A percentile compares a stretch with the other conserved stretches of the same genome.
Conservation (phyloP, 2,113 vertebrate species). For the Pomatostomus ruficeps region DNA sequence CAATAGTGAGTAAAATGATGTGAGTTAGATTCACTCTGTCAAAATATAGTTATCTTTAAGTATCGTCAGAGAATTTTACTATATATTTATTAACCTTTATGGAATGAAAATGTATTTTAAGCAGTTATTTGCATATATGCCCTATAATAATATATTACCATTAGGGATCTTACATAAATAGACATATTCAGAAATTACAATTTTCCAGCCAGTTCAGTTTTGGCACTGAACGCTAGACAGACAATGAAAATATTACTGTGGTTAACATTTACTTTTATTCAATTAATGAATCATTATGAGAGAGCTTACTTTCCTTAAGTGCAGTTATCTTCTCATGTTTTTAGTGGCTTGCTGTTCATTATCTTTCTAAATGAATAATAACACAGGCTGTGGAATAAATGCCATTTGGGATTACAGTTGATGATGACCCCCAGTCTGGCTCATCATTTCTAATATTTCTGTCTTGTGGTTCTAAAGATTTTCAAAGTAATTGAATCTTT, state of each 20-base stretch:
- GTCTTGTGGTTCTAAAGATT: constrained; percentile 24
- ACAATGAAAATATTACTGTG: constrained; percentile 14
- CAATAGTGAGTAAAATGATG: not conserved
- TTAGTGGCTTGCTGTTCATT: constrained; percentile 44
- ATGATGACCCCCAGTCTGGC: constrained; percentile 38
- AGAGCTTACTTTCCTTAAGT: constrained; percentile 40
- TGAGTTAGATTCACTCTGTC: not conserved
- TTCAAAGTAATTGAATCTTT: constrained; percentile 69
- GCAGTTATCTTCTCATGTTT: constrained; percentile 16
- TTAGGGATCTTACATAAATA: not conserved
- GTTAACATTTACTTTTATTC: constrained; percentile 38
- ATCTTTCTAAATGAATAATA: constrained; percentile 35
- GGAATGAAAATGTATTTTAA: constrained; percentile 16
- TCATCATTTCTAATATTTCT: constrained; percentile 52
- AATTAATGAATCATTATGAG: constrained; percentile 63
- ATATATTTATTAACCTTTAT: not conserved
- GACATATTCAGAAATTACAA: not conserved
- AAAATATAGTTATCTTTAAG: not conserved
- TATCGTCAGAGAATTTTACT: not conserved
- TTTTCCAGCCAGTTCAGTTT: constrained; percentile 15
- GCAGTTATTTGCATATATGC: not conserved
- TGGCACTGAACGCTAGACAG: not conserved
- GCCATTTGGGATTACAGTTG: constrained; percentile 46
- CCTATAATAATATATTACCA: not conserved
- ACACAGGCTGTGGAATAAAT: constrained; percentile 10